Base-by-base conservation (phyloP, 23 tunicate species). In the Trididemnum miniatum region DNA sequence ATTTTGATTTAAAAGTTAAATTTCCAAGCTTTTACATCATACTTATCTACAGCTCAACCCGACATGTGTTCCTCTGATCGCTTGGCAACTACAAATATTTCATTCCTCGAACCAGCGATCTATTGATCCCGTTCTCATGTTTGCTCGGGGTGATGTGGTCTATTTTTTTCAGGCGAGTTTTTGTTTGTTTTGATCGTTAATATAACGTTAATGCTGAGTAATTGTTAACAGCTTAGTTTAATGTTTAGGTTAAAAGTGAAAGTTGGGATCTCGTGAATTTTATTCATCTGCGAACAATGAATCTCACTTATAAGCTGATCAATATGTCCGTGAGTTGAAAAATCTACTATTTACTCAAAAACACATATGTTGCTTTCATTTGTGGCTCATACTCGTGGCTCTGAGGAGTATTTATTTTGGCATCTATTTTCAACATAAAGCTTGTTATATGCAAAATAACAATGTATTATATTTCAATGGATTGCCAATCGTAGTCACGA, bases 101-200 rank as follows among this genome's bases (percentile, higher is more conserved):
- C 83, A 71, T 39, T 51, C 37, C 1, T 35, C 74, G 62, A 74
- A 33, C 29, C 40, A 50, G 34, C 65, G 88, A n/a, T 66, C 78
- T 4, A 81, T 93, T 15, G 98, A 93, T 51, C 86, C 93, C 1
- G 67, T 93, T n/a, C 81, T 93, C 0, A 75, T 88, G 83, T 93
- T 93, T 80, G 92, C 77, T 3, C 64, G 98, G 20, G 98, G 98
- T 18, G 98, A 93, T 66, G 98, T 93, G 35, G 39, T 93, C 44
- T 93, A 93, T 36, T 93, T 93, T 71, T 93, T 93, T 50, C 98
- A 93, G 87, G 98, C 87, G 27, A 44, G 54, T 15, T n/a, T n/a
- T n/a, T n/a, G n/a, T n/a, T n/a, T n/a, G n/a, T n/a, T 9, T 7
- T 44, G 15, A 44, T 7, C 15, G 67, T 62, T 62, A n/a, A 62